Conservation (phyloP, 2,888 invertebrate species). For the Steinernema scapterisci region DNA sequence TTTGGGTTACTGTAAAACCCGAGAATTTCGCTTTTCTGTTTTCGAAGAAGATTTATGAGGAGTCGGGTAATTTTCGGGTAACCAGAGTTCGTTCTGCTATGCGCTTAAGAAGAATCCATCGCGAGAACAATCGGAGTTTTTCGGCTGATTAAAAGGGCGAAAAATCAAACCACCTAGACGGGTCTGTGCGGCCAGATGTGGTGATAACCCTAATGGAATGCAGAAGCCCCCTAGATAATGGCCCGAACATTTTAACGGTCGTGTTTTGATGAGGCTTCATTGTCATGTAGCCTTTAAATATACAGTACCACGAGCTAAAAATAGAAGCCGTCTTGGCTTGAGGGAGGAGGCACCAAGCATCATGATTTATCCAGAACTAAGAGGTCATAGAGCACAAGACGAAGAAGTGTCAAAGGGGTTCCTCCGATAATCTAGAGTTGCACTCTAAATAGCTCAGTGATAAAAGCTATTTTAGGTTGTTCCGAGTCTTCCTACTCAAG, state of each 20-base stretch:
- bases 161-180: neutral
- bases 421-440: neutral
- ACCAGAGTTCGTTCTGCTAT: too few relatives aligned
- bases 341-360: too few relatives aligned
- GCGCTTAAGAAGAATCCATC: neutral
- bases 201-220: neutral
- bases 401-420: neutral
- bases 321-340: too few relatives aligned
- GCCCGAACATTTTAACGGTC: neutral
- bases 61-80: neutral
- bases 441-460: neutral
- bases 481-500: constrained; percentile 2
- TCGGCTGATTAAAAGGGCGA: neutral
- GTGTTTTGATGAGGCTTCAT: neutral
- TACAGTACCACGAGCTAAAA: too few relatives aligned
- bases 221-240: too few relatives aligned
- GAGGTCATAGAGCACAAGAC: constrained; percentile 8
- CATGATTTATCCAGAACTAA: too few relatives aligned
- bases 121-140: neutral
- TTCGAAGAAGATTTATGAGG: neutral
- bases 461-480: constrained; percentile 16
- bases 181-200: neutral
- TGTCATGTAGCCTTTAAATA: too few relatives aligned
- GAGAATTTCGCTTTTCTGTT: neutral
- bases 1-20: too few relatives aligned